Conservation (phyloP, 2,888 invertebrate species). For the Tribolium freemani region DNA sequence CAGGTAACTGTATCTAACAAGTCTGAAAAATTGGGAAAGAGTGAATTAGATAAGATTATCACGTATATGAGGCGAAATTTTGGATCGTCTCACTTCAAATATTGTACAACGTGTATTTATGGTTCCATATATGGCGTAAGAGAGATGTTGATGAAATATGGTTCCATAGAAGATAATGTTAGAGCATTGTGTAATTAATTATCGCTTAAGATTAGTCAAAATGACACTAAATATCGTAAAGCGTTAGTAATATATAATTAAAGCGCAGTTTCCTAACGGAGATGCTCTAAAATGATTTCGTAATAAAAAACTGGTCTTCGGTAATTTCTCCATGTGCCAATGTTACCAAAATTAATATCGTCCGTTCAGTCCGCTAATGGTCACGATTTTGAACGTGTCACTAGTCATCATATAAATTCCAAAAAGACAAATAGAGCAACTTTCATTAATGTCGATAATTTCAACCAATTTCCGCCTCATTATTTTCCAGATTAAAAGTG, state of each 20-base stretch:
- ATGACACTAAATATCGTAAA: slow-evolving; percentile 39
- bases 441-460: slow-evolving; percentile 12
- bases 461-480: slow-evolving; percentile 28
- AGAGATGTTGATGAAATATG: slow-evolving; percentile 38
- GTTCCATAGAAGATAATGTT: slow-evolving; percentile 17
- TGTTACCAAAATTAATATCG: background rate
- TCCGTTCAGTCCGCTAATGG: background rate
- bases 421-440: slow-evolving; percentile 10
- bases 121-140: slow-evolving; percentile 42
- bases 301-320: slow-evolving; percentile 33
- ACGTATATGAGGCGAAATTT: slow-evolving; percentile 8
- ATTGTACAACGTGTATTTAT: slow-evolving; percentile 36
- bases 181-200: slow-evolving; percentile 39
- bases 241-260: slow-evolving; percentile 32
- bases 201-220: slow-evolving; percentile 41
- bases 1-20: slow-evolving; percentile 4
- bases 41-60: slow-evolving; percentile 25
- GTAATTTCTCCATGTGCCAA: slow-evolving; percentile 3
- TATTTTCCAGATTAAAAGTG: slow-evolving; percentile 18
- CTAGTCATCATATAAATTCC: background rate
- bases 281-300: slow-evolving; percentile 36
- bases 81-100: slow-evolving; percentile 36
- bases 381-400: background rate
- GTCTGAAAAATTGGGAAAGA: slow-evolving; percentile 20
- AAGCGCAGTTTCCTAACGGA: slow-evolving; percentile 35